These are phyloP conservation scores for Phanerotoma sp. DNA, from an alignment of 2,888 invertebrate genomes.

Conservation along the genomic window DNA sequence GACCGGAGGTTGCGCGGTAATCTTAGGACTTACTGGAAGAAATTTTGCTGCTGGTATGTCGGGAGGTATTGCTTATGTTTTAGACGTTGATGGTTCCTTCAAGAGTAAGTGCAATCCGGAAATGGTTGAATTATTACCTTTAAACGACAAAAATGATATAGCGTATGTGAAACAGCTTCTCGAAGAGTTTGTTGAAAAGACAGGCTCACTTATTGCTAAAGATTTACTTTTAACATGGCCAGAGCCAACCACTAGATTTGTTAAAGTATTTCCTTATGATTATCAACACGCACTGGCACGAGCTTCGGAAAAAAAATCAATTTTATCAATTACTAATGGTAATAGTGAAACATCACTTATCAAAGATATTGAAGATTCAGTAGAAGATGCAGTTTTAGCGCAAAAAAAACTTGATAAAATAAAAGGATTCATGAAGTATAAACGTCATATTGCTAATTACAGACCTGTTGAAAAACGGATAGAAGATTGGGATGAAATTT, in stretches of 20 bases:
- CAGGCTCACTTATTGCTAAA: constrained; percentile 83
- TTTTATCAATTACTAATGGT: constrained; percentile 51
- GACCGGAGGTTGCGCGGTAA: constrained; percentile 92
- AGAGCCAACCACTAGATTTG: constrained; percentile 72
- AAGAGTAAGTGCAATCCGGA: constrained; percentile 89
- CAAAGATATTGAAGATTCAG: constrained; percentile 86
- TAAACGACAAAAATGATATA: constrained; percentile 78
- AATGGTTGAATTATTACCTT: constrained; percentile 86
- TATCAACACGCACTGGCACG: constrained; percentile 88
- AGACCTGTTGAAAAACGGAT: constrained; percentile 81
- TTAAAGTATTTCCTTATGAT: constrained; percentile 97
- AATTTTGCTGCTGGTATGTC: constrained; percentile 99
- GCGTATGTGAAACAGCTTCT: constrained; percentile 74
- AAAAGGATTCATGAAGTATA: constrained; percentile 94
- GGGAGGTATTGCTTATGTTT: constrained; percentile 91
- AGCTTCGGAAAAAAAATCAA: constrained; percentile 59
- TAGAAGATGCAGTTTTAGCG: constrained; percentile 75
- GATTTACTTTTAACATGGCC: constrained; percentile 81
- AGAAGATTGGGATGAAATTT: constrained; percentile 97
- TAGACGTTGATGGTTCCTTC: constrained; percentile 85
- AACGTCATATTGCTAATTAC: constrained; percentile 84
- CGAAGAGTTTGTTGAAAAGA: constrained; percentile 82
- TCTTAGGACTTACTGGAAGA: constrained; percentile 92
- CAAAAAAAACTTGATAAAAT: constrained; percentile 80
- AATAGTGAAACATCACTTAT: constrained; percentile 50